Conservation (phyloP, 2,888 invertebrate genomes). For the Anaspis maculata region DNA sequence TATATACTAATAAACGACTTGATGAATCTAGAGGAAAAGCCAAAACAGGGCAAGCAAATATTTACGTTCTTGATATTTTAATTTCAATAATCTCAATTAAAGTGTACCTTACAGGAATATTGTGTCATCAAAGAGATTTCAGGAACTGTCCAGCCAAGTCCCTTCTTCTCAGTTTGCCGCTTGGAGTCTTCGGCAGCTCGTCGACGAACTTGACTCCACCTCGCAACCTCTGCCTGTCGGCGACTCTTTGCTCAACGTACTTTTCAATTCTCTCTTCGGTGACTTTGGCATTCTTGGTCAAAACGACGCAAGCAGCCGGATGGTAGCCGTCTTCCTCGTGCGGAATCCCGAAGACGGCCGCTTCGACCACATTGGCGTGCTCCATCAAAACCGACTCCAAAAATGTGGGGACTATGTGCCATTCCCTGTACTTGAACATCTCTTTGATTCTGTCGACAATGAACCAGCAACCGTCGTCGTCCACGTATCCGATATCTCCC, state of each 20-base stretch:
- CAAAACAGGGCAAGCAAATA: too few species aligned
- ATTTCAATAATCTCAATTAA: too few species aligned
- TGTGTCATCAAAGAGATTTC: too few species aligned
- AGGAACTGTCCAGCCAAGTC: too few species aligned
- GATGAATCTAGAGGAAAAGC: too few species aligned
- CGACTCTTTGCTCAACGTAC: not conserved
- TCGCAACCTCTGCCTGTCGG: not conserved
- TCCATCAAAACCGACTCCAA: not conserved
- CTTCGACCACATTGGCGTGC: not conserved
- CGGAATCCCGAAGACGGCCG: not conserved
- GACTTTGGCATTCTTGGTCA: not conserved
- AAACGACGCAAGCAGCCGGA: conserved; percentile 22
- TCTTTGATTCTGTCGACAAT: not conserved
- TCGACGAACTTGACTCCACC: not conserved
- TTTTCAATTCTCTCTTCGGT: not conserved
- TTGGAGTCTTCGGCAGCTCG: not conserved
- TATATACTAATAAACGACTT: too few species aligned
- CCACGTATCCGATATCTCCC: not conserved
- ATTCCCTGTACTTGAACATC: not conserved
- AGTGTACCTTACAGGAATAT: too few species aligned
- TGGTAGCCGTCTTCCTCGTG: conserved; percentile 22
- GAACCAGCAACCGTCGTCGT: not conserved
- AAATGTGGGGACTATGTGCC: not conserved
- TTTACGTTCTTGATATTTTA: too few species aligned
- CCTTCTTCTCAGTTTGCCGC: too few species aligned